phyloP scores from a whole-genome alignment of 2,797 vertebrate species.

The Nyctalus aviator region DNA sequence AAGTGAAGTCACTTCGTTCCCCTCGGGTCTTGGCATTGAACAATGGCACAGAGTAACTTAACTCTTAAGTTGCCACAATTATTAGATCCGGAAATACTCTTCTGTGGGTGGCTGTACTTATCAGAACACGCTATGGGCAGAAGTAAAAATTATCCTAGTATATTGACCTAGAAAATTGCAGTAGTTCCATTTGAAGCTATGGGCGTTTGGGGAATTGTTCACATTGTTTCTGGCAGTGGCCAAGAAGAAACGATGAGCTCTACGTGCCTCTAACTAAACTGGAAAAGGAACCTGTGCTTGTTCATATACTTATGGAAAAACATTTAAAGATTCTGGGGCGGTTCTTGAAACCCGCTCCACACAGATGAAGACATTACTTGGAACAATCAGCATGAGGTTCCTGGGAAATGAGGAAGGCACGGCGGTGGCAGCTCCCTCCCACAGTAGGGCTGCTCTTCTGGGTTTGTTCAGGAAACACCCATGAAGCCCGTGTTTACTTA shows the following conservation, averaged over 20 bases:
- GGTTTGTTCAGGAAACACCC: neutral
- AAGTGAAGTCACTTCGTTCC: slow-evolving; percentile 62
- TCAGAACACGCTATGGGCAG: neutral
- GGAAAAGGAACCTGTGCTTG: slow-evolving; percentile 57
- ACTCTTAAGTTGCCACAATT: neutral
- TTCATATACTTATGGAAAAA: neutral
- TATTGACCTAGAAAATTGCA: neutral
- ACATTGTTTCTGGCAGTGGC: neutral
- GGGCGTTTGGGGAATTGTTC: neutral
- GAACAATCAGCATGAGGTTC: slow-evolving; percentile 17
- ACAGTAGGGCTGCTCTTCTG: neutral
- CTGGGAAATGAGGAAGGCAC: neutral
- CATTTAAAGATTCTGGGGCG: neutral
- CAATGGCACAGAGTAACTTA: slow-evolving; percentile 1
- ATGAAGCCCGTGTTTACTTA: neutral
- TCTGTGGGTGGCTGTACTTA: neutral
- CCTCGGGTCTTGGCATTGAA: neutral
- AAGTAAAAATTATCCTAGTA: slow-evolving; percentile 37
- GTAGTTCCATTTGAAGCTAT: neutral
- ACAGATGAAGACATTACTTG: slow-evolving; percentile 1
- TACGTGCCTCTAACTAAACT: slow-evolving; percentile 19
- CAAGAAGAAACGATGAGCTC: neutral
- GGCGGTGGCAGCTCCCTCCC: neutral
- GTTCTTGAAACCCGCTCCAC: slow-evolving; percentile 40
- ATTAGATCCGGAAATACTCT: neutral